Percentiles rank a stretch among this genome's conserved stretches.
Conservation (phyloP, 1,140 invertebrate genomes). For the Pseudomyrmex concolor region DNA sequence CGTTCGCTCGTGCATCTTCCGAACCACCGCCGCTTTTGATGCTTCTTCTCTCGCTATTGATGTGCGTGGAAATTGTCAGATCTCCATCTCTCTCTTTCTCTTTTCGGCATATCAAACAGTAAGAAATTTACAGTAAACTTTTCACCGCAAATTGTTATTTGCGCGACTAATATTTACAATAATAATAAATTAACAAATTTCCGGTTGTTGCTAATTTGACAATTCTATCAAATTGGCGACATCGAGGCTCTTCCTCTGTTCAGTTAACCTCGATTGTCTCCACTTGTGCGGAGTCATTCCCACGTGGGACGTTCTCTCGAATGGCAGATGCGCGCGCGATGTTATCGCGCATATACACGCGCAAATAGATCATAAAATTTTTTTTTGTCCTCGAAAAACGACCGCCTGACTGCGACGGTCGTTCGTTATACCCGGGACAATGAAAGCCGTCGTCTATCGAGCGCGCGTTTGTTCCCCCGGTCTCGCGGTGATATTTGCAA, state of each 20-base stretch:
- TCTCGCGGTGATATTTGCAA: slow-evolving; percentile 39
- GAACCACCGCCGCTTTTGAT: slow-evolving; percentile 42
- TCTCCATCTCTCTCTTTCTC: too few relatives aligned
- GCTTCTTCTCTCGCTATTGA: slow-evolving; percentile 8
- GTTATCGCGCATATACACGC: slow-evolving; percentile 10
- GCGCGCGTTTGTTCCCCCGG: slow-evolving; percentile 14
- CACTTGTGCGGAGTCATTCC: slow-evolving; percentile 17
- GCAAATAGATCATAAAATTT: slow-evolving; percentile 55
- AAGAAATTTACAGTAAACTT: too few relatives aligned
- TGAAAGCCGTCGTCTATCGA: slow-evolving; percentile 44
- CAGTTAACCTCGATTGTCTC: neutral
- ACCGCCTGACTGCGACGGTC: slow-evolving; percentile 33
- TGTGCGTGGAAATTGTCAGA: too few relatives aligned
- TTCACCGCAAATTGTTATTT: too few relatives aligned
- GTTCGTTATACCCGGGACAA: slow-evolving; percentile 49
- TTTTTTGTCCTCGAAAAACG: slow-evolving; percentile 33
- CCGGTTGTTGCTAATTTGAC: neutral
- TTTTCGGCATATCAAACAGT: too few relatives aligned
- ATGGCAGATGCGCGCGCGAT: neutral
- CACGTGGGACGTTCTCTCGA: slow-evolving; percentile 20
- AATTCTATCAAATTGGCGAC: neutral
- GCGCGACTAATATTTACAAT: neutral
- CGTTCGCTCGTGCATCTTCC: slow-evolving; percentile 19
- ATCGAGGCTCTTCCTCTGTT: neutral
- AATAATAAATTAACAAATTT: neutral